Percentiles rank a stretch among this genome's conserved stretches.
Evolutionary conservation across 2,888 invertebrate species (phyloP).

Genomic region (Arenicola marina): DNA sequence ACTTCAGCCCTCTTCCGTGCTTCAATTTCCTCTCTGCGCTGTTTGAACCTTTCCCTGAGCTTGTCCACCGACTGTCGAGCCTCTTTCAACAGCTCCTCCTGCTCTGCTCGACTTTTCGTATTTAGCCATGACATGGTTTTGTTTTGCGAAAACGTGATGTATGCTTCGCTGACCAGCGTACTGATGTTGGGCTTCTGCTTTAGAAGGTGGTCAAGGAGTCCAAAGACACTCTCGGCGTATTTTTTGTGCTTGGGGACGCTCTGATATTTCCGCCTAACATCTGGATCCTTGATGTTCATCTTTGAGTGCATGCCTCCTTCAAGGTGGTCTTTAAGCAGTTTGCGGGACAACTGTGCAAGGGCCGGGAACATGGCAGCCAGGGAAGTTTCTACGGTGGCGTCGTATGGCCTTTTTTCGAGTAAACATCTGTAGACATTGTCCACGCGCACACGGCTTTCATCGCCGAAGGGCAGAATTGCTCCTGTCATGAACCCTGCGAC

Average conservation of each 20-base stretch:
- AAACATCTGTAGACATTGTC: slow-evolving; percentile 4
- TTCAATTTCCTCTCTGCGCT: not conserved
- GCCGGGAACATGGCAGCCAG: slow-evolving; percentile 7
- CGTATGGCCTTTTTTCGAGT: not conserved
- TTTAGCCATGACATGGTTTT: slow-evolving; percentile 7
- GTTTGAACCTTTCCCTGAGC: not conserved
- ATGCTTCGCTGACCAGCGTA: slow-evolving; percentile 9
- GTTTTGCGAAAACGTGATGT: slow-evolving; percentile 11
- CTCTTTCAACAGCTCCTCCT: not conserved
- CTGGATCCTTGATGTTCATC: not conserved
- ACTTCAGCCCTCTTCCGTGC: not conserved
- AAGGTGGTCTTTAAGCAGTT: slow-evolving; percentile 6
- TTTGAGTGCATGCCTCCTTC: slow-evolving; percentile 1
- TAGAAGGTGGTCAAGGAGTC: not conserved
- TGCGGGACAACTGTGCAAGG: not conserved
- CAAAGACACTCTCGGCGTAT: slow-evolving; percentile 8
- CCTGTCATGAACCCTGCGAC: slow-evolving; percentile 4
- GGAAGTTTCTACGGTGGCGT: not conserved
- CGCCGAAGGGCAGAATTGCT: not conserved
- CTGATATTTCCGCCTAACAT: not conserved
- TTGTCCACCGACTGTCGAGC: not conserved
- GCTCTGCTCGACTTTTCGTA: not conserved
- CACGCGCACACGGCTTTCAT: not conserved
- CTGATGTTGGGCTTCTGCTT: slow-evolving; percentile 7
- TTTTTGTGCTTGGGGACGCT: slow-evolving; percentile 7